These are phyloP conservation scores for Centropus bengalensis DNA, from an alignment of 2,113 vertebrate species.

Conservation along the genomic window DNA sequence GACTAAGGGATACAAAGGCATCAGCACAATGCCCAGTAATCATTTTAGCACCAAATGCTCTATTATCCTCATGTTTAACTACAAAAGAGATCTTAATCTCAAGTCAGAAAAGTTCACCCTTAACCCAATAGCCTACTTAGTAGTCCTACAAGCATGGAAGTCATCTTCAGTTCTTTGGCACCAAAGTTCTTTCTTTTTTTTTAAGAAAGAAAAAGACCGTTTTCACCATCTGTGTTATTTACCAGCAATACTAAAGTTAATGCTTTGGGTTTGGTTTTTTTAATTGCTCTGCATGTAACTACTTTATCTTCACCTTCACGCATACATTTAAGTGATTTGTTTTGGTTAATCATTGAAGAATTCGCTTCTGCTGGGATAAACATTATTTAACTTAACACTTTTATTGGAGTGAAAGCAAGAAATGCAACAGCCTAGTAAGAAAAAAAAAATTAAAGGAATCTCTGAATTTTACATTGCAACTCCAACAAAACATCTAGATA, in stretches of 20 bases:
- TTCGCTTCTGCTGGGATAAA: neutral
- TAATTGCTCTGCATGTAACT: neutral
- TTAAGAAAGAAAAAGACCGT: neutral
- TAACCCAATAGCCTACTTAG: neutral
- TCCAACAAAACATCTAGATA: neutral
- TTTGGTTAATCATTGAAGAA: neutral
- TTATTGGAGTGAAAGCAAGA: neutral
- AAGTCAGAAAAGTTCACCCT: neutral
- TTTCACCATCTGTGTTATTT: neutral
- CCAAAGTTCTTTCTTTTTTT: neutral
- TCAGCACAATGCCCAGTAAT: rapidly evolving
- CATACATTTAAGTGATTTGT: neutral
- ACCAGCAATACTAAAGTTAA: neutral
- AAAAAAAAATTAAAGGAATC: neutral
- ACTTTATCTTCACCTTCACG: neutral
- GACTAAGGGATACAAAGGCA: neutral
- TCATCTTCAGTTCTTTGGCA: neutral
- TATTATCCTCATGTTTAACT: neutral
- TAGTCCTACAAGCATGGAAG: neutral
- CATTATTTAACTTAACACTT: neutral
- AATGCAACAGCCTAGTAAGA: neutral
- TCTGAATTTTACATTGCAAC: neutral
- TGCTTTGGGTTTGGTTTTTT: neutral
- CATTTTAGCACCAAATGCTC: neutral
- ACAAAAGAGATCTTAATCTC: neutral